Evolutionary conservation across 2,888 invertebrate genomes (phyloP), one percentile per base, ranked within the genome.

Genomic region (Thalpophila matura): DNA sequence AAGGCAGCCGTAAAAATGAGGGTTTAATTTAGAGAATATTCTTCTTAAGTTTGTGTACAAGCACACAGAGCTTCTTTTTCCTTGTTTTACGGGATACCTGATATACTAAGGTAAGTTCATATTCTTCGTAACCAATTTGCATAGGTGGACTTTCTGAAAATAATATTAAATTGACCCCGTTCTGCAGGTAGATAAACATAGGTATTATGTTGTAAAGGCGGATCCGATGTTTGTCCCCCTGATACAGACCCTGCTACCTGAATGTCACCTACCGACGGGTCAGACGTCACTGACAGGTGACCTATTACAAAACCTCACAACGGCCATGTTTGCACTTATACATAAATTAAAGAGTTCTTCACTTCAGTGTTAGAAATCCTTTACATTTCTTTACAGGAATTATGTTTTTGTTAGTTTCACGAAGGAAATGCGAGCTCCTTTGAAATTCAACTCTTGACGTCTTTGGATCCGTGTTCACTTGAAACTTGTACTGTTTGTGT

Each of bases 361-460:
- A 18, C 9, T 29, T 29, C 33, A 45, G 63, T 33, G 38, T 24
- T 20, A 35, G 54, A 56, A 57, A 43, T 55, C 35, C 24, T 54
- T 35, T 38, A 38, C 18, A 68, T 66, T 64, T 47, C 42, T 59
- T 51, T 35, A 14, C 54, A 49, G 27, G 50, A 74, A 66, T 61
- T 46, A 67, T 62, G 45, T 75, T 68, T 69, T 58, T 59, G 60
- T 61, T 60, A 72, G 68, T 46, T 60, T 22, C 62, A 55, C 45
- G 56, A 61, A 66, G 73, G 72, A 75, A 79, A 77, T 68, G 63
- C 64, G 74, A 75, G 72, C 66, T 75, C 77, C 85, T 85, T 85
- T 85, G 83, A 83, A 81, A 81, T 80, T 79, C 71, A 76, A 79
- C 82, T 83, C 81, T 81, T 85, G 84, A 82, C 83, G 77, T 84